phyloP scores from a whole-genome alignment of 2,113 vertebrate species.

The Gobius niger region DNA sequence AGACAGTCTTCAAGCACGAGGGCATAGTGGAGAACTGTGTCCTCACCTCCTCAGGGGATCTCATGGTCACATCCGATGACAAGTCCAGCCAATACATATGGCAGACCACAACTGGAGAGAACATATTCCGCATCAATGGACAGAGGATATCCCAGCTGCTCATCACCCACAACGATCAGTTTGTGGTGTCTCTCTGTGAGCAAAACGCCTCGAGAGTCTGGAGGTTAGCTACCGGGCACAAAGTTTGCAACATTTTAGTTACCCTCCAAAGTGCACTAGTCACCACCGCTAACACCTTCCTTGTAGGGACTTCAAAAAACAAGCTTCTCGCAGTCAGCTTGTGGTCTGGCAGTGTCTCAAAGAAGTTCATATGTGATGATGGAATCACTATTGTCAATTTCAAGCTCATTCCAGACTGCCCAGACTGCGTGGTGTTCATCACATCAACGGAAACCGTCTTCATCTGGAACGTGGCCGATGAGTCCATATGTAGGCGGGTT shows the following conservation, averaged over 20 bases:
- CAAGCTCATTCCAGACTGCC: constrained; percentile 94
- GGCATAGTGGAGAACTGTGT: constrained; percentile 96
- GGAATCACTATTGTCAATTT: constrained; percentile 93
- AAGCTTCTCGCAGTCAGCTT: constrained; percentile 95
- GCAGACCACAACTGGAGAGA: constrained; percentile 92
- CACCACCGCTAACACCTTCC: constrained; percentile 95
- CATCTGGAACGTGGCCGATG: constrained; percentile 95
- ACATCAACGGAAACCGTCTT: constrained; percentile 94
- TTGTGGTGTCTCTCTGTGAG: constrained; percentile 97
- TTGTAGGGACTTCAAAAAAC: constrained; percentile 93
- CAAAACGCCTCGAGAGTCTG: constrained; percentile 97
- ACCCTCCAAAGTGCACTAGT: constrained; percentile 95
- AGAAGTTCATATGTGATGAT: constrained; percentile 96
- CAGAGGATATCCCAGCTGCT: constrained; percentile 94
- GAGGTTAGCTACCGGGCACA: constrained; percentile 93
- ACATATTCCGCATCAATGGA: constrained; percentile 95
- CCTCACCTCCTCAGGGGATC: constrained; percentile 90
- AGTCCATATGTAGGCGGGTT: constrained; percentile 91
- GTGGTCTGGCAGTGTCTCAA: constrained; percentile 98
- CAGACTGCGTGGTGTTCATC: constrained; percentile 92
- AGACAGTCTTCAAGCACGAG: constrained; percentile 95
- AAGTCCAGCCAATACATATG: constrained; percentile 97
- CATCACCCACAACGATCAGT: constrained; percentile 98
- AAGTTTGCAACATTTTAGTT: constrained; percentile 97
- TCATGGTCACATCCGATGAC: constrained; percentile 96